Conservation (phyloP, 2,888 invertebrate genomes). For the Pristionchus exspectatus region DNA sequence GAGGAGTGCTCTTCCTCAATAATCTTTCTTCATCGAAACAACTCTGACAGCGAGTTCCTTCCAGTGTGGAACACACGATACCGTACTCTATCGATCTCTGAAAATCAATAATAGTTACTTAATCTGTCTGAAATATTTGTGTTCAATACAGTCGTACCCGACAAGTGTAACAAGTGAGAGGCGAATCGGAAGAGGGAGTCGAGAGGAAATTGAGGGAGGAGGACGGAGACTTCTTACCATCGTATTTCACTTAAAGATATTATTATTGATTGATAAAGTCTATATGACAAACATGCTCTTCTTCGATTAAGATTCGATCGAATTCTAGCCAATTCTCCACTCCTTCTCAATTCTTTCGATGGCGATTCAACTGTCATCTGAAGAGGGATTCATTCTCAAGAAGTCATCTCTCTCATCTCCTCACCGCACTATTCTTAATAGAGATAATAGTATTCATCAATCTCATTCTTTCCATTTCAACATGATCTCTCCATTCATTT, state of each 20-base stretch:
- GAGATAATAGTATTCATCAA: not conserved
- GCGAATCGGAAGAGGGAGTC: not conserved
- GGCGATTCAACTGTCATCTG: not conserved
- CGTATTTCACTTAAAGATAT: not conserved
- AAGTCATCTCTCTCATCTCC: not conserved
- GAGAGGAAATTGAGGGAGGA: conserved; percentile 29
- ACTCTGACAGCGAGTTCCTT: conserved; percentile 35
- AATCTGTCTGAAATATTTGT: not conserved
- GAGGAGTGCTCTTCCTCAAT: conserved; percentile 49
- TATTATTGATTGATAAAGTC: not conserved
- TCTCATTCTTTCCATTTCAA: conserved; percentile 34
- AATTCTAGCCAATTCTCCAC: conserved; percentile 24
- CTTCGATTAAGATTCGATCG: conserved; percentile 39
- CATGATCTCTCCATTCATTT: conserved; percentile 46
- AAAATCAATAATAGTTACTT: not conserved
- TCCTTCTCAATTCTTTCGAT: not conserved
- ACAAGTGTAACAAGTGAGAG: conserved; percentile 20
- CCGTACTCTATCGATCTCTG: conserved; percentile 52
- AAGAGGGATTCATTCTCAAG: not conserved
- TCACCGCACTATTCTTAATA: conserved; percentile 33
- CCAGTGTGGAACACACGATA: conserved; percentile 23
- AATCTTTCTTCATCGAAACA: conserved; percentile 37
- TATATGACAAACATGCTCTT: conserved; percentile 16
- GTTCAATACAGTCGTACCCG: not conserved
- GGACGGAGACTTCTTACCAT: conserved; percentile 19